These are phyloP conservation scores for Phymatocera aterrima DNA, from an alignment of 2,888 invertebrate species.

Conservation along the genomic window DNA sequence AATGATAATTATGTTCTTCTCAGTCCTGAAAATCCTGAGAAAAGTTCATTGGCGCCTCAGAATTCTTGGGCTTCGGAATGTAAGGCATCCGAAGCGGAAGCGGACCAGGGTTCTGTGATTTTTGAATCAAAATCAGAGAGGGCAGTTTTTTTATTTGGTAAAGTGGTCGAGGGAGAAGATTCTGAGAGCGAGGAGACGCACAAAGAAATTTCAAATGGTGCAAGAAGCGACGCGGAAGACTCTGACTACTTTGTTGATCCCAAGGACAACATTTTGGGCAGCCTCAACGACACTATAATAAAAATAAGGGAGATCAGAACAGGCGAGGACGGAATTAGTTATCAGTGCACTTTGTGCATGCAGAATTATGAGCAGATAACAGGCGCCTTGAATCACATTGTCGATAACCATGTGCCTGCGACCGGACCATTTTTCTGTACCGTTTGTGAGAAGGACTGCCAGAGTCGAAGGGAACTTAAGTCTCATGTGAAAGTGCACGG, in stretches of 20 bases:
- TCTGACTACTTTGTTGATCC: constrained; percentile 61
- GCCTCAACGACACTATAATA: constrained; percentile 69
- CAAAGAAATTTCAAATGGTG: not conserved
- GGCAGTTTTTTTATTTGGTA: not conserved
- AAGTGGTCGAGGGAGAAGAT: constrained; percentile 21
- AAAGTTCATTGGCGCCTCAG: not conserved
- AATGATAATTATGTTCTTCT: not conserved
- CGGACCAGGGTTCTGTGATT: not conserved
- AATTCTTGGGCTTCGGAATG: not conserved
- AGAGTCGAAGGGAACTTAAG: constrained; percentile 77
- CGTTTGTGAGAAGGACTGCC: constrained; percentile 78
- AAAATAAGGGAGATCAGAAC: constrained; percentile 69
- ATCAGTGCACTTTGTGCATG: constrained; percentile 69
- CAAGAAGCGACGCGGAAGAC: constrained; percentile 52
- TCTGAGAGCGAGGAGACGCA: constrained; percentile 14
- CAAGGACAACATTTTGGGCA: constrained; percentile 65
- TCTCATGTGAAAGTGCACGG: constrained; percentile 78
- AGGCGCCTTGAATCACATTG: constrained; percentile 64
- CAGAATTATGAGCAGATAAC: constrained; percentile 66
- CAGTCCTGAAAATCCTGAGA: not conserved
- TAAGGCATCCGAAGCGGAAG: not conserved
- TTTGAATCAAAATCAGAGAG: not conserved
- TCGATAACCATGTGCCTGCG: constrained; percentile 68
- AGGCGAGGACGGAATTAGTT: constrained; percentile 59
- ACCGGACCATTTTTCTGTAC: constrained; percentile 77